phyloP scores from a whole-genome alignment of 1,140 invertebrate genomes.

The Latrodectus geometricus region DNA sequence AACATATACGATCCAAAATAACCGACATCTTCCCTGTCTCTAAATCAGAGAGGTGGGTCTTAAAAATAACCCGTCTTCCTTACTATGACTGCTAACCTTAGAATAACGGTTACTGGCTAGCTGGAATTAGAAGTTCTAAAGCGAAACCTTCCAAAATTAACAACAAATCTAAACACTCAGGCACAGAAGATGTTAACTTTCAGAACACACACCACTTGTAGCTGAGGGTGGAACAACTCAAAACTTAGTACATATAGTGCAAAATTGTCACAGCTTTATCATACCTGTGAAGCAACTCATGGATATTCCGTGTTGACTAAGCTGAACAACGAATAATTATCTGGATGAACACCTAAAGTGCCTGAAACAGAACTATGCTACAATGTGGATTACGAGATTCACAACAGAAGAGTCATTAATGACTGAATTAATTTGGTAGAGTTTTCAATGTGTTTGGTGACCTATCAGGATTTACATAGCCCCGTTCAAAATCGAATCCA shows the following conservation, averaged over 20 bases:
- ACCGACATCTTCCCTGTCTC: conserved; percentile 50
- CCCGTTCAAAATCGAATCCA: too few species aligned
- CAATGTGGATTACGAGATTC: too few species aligned
- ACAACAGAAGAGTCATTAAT: too few species aligned
- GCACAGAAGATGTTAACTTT: conserved; percentile 56
- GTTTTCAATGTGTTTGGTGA: too few species aligned
- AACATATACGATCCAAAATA: conserved; percentile 60
- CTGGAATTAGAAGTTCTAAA: conserved; percentile 79
- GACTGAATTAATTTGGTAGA: too few species aligned
- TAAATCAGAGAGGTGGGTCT: conserved; percentile 56
- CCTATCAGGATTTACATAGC: too few species aligned
- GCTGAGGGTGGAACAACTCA: conserved; percentile 16
- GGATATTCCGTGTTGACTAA: conserved; percentile 9
- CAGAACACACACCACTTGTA: conserved; percentile 28
- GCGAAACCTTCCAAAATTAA: conserved; percentile 87
- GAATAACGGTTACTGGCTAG: conserved; percentile 72
- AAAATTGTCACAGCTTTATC: not conserved
- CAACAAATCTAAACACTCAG: conserved; percentile 77
- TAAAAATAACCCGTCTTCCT: conserved; percentile 62
- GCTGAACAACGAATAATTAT: not conserved
- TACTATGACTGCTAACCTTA: conserved; percentile 60
- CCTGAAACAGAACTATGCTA: too few species aligned
- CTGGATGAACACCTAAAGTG: too few species aligned
- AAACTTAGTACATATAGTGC: not conserved
- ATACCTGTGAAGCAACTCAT: not conserved